Base-by-base conservation (phyloP, 2,888 invertebrate species). In the Abrostola tripartita region DNA sequence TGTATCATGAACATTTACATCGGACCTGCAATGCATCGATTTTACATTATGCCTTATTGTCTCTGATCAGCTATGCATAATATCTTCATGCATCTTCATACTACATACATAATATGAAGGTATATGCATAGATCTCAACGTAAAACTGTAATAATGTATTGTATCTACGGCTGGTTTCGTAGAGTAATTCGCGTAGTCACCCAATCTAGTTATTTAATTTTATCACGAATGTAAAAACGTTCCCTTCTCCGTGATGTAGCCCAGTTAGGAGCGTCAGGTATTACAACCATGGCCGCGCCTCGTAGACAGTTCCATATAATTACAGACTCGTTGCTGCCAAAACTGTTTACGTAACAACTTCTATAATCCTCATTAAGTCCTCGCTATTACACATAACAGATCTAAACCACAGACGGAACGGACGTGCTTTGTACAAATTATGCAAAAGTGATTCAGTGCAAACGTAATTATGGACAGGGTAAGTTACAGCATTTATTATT, bases 391-490 rank as follows among this genome's bases (percentile, higher is more conserved):
- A 75, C 84, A 87, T 77, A 83, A 71, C 71, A 67, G 78, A 70
- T 76, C 65, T 61, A 73, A 71, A 60, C 78, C 54, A 61, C 61
- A 64, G 10, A 55, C 64, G 9, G 81, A 67, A 65, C 69, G 77
- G 85, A 87, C 87, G 87, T 82, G 81, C 66, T 71, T 61, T 40
- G 58, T 56, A 67, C 54, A 72, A 55, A 37, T 36, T 57, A 69
- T 74, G 68, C 41, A 59, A 60, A 58, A 59, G 66, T 68, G 73
- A 62, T 63, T 66, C 9, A 50, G 74, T 74, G 63, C 52, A 67
- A 44, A 44, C 52, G 11, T 52, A 51, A 78, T 59, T 42, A 81
- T 84, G 78, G 52, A 65, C 52, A 71, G 69, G 76, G 84, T 85
- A 54, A 74, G 84, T 72, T 12, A 0, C 24, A 24, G 24, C 24